Conservation (phyloP, 2,797 vertebrate genomes). For the Cuculus canorus region DNA sequence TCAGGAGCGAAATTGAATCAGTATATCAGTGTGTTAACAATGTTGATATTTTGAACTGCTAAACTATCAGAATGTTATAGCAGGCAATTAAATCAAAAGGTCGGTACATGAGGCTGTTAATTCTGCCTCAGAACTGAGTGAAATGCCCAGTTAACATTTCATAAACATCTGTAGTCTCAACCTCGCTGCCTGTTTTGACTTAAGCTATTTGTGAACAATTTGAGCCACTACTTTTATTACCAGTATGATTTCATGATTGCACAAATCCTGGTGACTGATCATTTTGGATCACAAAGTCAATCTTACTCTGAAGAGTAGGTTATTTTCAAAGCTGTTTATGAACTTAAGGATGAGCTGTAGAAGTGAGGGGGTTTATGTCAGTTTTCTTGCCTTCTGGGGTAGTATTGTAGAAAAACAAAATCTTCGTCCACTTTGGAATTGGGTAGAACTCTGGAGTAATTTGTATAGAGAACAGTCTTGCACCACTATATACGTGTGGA, state of each 20-base stretch:
- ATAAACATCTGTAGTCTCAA: constrained; percentile 9
- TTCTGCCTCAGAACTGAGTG: constrained; percentile 10
- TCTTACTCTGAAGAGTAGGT: background rate
- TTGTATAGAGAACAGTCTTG: background rate
- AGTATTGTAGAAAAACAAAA: background rate
- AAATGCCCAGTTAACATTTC: constrained; percentile 39
- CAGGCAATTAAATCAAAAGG: constrained; percentile 58
- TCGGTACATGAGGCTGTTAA: background rate
- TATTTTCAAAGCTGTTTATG: background rate
- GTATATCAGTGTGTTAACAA: constrained; percentile 48
- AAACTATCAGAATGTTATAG: constrained; percentile 47
- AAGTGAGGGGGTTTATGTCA: background rate
- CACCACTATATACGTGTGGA: background rate
- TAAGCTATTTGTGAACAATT: background rate
- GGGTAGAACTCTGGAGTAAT: background rate
- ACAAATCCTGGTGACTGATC: background rate
- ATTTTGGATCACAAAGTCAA: background rate
- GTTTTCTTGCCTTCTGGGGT: background rate
- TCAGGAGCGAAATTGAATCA: constrained; percentile 34
- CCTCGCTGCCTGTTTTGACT: background rate
- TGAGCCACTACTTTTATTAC: background rate
- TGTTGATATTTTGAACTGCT: constrained; percentile 38
- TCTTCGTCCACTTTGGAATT: background rate
- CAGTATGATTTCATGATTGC: background rate
- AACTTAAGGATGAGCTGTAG: background rate